A percentile compares a stretch with the other conserved stretches of the same genome.
Evolutionary conservation across 2,797 vertebrate genomes (phyloP).

Genomic region (Syngnathus acus): DNA sequence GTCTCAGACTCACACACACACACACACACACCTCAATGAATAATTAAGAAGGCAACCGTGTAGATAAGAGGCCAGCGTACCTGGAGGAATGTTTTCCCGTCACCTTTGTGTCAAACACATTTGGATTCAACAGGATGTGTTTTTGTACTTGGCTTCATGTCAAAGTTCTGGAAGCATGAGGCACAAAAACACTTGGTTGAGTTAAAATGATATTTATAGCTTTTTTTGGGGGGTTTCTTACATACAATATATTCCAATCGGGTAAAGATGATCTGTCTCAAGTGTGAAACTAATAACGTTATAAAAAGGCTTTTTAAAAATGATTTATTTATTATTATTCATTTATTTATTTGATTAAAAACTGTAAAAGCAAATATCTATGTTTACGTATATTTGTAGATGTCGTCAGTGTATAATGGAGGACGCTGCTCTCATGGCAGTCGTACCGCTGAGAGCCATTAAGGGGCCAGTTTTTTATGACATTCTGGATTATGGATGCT

Average conservation of each 20-base stretch:
- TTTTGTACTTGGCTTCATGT: constrained; percentile 25
- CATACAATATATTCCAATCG: too few species aligned
- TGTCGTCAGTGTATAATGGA: constrained; percentile 59
- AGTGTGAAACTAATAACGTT: too few species aligned
- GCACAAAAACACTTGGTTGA: not conserved
- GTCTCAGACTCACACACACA: constrained; percentile 24
- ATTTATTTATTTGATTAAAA: too few species aligned
- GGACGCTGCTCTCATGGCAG: constrained; percentile 65
- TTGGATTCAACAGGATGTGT: constrained; percentile 42
- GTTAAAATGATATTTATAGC: not conserved
- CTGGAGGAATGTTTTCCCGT: constrained; percentile 41
- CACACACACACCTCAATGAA: constrained; percentile 44
- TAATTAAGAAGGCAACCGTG: constrained; percentile 55
- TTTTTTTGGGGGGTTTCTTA: too few species aligned
- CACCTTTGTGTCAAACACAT: constrained; percentile 36
- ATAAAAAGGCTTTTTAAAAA: too few species aligned
- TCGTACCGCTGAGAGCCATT: constrained; percentile 66
- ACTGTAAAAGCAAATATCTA: constrained; percentile 32
- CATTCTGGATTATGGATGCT: constrained; percentile 69
- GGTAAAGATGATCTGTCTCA: too few species aligned
- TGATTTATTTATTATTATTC: too few species aligned
- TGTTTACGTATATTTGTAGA: constrained; percentile 60
- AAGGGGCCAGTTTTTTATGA: constrained; percentile 71
- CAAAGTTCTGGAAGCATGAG: constrained; percentile 14
- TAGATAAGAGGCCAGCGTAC: constrained; percentile 45